Evolutionary conservation across 2,888 invertebrate species (phyloP), one percentile per base, ranked within the genome.

Genomic region (Notodromas monacha): DNA sequence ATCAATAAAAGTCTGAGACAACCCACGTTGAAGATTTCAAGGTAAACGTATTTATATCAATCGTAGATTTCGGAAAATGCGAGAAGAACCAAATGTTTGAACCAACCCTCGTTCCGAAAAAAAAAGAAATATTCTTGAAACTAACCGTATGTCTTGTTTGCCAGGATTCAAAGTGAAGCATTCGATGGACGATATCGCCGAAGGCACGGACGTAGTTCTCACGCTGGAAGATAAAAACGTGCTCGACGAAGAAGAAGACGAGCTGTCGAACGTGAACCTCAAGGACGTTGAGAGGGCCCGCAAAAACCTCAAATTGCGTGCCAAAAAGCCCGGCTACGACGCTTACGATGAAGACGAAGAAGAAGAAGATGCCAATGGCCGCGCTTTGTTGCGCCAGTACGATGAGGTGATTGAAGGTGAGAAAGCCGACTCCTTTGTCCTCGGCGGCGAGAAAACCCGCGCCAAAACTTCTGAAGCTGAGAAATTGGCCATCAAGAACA

Each of bases 171-270:
- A 6, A 12, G 12, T 27, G 8, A 13, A 27, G 12, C 27, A 27
- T 32, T 34, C 41, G 41, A 3, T 33, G 55, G 54, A 53, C 27
- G 52, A 47, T 15, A 59, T 65, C 39, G 58, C 57, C 10, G 81
- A 81, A 43, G 86, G 79, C 30, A 63, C 62, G 40, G 65, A 67
- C 27, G 63, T 81, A 12, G 67, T 96, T 40, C 56, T 96, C 38
- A 96, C 92, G 2, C 55, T 99, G 31, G 74, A 86, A 45, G 96
- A 96, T 54, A 65, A 72, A 48, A 72, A 64, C 28, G 68, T 92
- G 26, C 54, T 92, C 33, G 76, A 77, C 34, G 72, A 74, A 6
- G 65, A 65, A 3, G 70, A 65, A 34, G 92, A 92, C 46, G 68
- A 76, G 12, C 58, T 96, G 30, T 65, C 89, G 34, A 96, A 81